Base-by-base conservation (phyloP, 1,140 invertebrate species). In the Eupristina koningsbergeri region DNA sequence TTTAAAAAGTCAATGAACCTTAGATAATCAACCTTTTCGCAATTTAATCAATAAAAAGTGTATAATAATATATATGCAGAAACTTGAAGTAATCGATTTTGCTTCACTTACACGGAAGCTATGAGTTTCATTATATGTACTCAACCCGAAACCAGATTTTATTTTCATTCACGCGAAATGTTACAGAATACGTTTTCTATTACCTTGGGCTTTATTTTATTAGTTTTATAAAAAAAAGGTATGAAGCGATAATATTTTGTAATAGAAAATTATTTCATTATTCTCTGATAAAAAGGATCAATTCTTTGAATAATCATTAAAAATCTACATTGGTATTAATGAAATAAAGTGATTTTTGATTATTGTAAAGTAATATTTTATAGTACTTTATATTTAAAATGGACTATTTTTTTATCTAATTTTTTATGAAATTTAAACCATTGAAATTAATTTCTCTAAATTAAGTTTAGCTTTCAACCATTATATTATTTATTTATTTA, bases 151-250 rank as follows among this genome's bases (percentile, higher is more conserved):
- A 34, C 45, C n/a, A 75, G 45, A 75, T 75, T 75, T 75, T 75
- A 19, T n/a, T 50, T 50, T 26, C 73, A 50, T 75, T 75, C 73
- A 34, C 17, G 50, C 45, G n/a, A 50, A 75, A 75, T 47, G 83
- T 81, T 81, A 81, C 80, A 64, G 58, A 80, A 61, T 67, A 61
- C 77, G 83, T 74, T 86, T 85, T 85, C 85, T 86, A 78, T 84
- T 86, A 76, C 84, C 85, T 87, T 85, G 82, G 63, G 36, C 77
- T 81, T 76, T 63, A 81, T 84, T 71, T 9, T 36, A 36, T 34
- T 71, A 69, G 64, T 17, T 84, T 84, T 0, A 45, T 45, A n/a
- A 47, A 80, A 41, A 79, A 41, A 76, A 31, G 3, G 7, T 22
- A 58, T 22, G 19, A 6, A 58, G 22, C 26, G 3, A 58, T 3